Evolutionary conservation across 2,797 vertebrate species (phyloP).

Genomic region (Brachyrhaphis roseni): DNA sequence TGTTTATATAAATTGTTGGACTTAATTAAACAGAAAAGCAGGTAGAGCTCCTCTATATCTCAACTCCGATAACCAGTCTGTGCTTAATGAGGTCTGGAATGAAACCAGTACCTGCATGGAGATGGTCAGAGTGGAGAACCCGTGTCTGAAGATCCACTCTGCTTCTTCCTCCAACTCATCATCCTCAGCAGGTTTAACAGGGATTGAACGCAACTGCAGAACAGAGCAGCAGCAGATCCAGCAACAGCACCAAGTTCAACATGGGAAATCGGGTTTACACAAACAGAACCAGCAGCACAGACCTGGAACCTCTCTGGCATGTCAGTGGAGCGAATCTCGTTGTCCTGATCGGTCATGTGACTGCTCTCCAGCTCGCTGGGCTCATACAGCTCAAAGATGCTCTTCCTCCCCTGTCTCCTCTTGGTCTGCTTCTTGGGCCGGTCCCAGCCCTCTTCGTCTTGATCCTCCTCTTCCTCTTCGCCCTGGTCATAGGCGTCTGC

Average conservation of each 20-base stretch:
- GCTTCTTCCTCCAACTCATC: slow-evolving; percentile 97
- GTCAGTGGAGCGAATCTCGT: slow-evolving; percentile 96
- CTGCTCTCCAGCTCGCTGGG: slow-evolving; percentile 98
- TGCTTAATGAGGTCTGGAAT: neutral
- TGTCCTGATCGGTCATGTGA: slow-evolving; percentile 98
- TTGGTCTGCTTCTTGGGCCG: slow-evolving; percentile 95
- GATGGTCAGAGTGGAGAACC: slow-evolving; percentile 96
- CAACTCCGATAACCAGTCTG: neutral
- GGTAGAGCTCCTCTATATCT: neutral
- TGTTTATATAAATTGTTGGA: neutral
- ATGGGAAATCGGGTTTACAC: neutral
- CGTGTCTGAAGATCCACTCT: slow-evolving; percentile 98
- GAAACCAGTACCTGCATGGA: slow-evolving; percentile 89
- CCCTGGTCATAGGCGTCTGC: slow-evolving; percentile 91
- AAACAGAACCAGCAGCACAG: slow-evolving; percentile 56
- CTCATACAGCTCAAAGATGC: slow-evolving; percentile 98
- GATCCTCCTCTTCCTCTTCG: slow-evolving; percentile 95
- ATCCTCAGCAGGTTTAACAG: slow-evolving; percentile 94
- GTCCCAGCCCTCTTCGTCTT: slow-evolving; percentile 92
- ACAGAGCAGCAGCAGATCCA: slow-evolving; percentile 1
- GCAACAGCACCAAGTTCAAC: neutral
- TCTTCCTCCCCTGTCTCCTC: slow-evolving; percentile 93
- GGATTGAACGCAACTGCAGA: slow-evolving; percentile 89
- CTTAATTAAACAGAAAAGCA: neutral
- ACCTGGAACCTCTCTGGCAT: slow-evolving; percentile 99